A percentile compares a stretch with the other conserved stretches of the same genome.
These are phyloP conservation scores for Pardosa pseudoannulata DNA, from an alignment of 2,888 invertebrate genomes.

Conservation along the genomic window DNA sequence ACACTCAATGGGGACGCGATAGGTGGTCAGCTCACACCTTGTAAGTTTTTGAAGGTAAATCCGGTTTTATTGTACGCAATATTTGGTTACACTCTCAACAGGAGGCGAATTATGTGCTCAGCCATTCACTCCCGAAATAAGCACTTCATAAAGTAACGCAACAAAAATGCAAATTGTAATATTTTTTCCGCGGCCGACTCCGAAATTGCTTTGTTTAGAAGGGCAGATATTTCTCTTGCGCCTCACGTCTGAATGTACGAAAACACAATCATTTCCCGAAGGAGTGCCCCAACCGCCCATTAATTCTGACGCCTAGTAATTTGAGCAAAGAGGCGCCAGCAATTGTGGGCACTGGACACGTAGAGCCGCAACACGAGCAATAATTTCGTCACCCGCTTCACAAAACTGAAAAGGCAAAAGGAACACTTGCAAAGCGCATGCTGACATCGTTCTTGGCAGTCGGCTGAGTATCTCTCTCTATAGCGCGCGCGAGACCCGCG, in stretches of 20 bases:
- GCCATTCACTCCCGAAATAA: neutral
- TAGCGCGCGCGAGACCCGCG: neutral
- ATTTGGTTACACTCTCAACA: slow-evolving; percentile 13
- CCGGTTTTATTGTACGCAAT: slow-evolving; percentile 5
- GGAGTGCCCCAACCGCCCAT: slow-evolving; percentile 43
- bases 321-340: slow-evolving; percentile 26
- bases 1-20: neutral
- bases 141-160: neutral
- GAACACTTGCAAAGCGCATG: slow-evolving; percentile 3
- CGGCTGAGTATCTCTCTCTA: neutral
- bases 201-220: neutral
- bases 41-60: neutral
- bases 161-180: slow-evolving; percentile 1
- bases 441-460: slow-evolving; percentile 28
- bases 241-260: slow-evolving; percentile 40
- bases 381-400: slow-evolving; percentile 34
- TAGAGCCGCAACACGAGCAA: slow-evolving; percentile 21
- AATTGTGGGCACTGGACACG: slow-evolving; percentile 23
- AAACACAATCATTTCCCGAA: slow-evolving; percentile 28
- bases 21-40: neutral
- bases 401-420: slow-evolving; percentile 1
- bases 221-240: slow-evolving; percentile 12
- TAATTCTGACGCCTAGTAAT: slow-evolving; percentile 46
- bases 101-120: neutral
- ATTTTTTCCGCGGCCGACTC: neutral